Conservation (phyloP, 1,140 invertebrate genomes). For the Brachionus koreanus region DNA sequence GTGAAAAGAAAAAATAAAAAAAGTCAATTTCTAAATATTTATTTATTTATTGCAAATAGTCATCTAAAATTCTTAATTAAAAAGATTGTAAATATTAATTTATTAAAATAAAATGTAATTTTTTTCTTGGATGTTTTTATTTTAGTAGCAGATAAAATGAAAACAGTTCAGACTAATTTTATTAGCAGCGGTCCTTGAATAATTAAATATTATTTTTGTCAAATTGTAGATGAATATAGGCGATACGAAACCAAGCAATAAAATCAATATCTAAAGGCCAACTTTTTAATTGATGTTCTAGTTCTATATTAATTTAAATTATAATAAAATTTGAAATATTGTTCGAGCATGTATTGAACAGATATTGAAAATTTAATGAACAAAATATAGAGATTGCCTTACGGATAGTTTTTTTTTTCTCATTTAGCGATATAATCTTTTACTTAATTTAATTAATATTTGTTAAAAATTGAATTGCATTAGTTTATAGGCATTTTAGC, state of each 20-base stretch:
- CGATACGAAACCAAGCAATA: background rate
- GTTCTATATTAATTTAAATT: background rate
- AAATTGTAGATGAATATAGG: background rate
- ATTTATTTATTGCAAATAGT: no score
- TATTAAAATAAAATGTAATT: no score
- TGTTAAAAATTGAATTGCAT: background rate
- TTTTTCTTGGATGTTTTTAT: no score
- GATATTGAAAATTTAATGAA: background rate
- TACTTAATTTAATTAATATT: constrained; percentile 7
- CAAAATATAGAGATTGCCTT: background rate
- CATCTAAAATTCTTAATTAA: background rate
- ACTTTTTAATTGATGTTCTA: background rate
- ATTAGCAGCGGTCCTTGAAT: background rate
- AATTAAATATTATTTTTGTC: background rate
- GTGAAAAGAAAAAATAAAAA: no score
- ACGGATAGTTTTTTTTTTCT: background rate
- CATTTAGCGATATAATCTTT: constrained; percentile 1
- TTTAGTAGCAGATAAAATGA: no score
- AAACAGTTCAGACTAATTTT: background rate
- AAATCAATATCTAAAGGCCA: background rate
- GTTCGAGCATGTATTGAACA: background rate
- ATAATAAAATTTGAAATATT: constrained; percentile 7
- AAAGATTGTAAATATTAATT: no score
- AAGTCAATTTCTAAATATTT: no score
- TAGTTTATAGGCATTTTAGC: background rate